Evolutionary conservation across 2,797 vertebrate species (phyloP).

Genomic region (Manis javanica): DNA sequence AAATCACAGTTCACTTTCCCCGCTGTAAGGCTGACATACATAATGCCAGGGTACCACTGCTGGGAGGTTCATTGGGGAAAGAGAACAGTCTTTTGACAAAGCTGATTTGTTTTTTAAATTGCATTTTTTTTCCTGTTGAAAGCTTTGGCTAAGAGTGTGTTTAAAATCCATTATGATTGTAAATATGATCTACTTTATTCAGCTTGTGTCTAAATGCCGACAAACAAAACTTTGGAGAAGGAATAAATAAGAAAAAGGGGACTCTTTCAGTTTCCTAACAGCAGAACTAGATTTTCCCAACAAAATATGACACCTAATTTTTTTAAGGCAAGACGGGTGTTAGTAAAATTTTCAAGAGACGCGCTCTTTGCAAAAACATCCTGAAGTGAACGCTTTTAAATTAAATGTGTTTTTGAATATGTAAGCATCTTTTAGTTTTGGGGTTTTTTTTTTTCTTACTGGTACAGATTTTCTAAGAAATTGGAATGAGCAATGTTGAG

Average conservation of each 20-base stretch:
- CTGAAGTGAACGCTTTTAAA: background rate
- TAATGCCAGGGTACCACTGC: background rate
- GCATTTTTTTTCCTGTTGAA: constrained; percentile 32
- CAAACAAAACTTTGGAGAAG: constrained; percentile 50
- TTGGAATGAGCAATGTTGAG: background rate
- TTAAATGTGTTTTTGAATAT: background rate
- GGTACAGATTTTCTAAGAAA: background rate
- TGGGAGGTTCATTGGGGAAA: background rate
- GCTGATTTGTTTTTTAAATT: constrained; percentile 40
- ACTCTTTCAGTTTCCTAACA: constrained; percentile 35
- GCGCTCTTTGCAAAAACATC: background rate
- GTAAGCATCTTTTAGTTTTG: background rate
- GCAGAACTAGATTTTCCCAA: constrained; percentile 1
- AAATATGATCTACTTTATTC: constrained; percentile 63
- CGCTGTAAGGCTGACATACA: background rate
- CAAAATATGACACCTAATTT: constrained; percentile 40
- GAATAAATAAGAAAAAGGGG: constrained; percentile 37
- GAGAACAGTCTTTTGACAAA: background rate
- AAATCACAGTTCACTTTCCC: background rate
- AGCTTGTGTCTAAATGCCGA: constrained; percentile 31
- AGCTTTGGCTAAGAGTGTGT: constrained; percentile 37
- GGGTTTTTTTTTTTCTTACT: background rate
- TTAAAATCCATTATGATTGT: constrained; percentile 61
- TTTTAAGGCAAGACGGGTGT: constrained; percentile 21
- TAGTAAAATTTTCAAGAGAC: constrained; percentile 6